Evolutionary conservation across 2,113 vertebrate genomes (phyloP), one percentile per base, ranked within the genome.

Genomic region (Mormyrus iriodes): DNA sequence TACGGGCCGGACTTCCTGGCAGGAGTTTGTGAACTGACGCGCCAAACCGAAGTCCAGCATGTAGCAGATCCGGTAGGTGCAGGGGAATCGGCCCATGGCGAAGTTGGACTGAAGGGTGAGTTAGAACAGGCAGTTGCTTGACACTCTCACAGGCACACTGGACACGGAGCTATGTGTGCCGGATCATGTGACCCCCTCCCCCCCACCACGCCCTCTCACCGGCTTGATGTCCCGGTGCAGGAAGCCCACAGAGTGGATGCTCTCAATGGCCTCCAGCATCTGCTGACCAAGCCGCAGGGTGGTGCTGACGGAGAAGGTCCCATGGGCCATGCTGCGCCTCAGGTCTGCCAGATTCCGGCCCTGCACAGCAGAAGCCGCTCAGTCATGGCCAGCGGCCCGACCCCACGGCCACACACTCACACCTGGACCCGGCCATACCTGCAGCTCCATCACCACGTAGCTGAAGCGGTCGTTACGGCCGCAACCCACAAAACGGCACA

Each of bases 21-120:
- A 97, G 53, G 98, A 98, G 95, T 98, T 99, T 92, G 98, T 99
- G 93, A 98, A 99, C 88, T 99, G 98, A 39, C 98, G 96, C 51
- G 98, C 98, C 95, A 99, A 96, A 93, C 98, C 98, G 92, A 99
- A 99, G 94, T 99, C 98, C 88, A 99, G 97, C 98, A 99, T 99
- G 88, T 96, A 99, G 95, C 98, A 99, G 92, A 98, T 99, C 93
- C 98, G 97, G 94, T 97, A 99, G 21, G 98, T 99, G 92, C 95
- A 99, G 90, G 96, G 95, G 92, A 99, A 97, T 91, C 98, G 96
- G 73, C 98, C 98, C 98, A 99, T 99, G 13, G 98, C 98, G 79
- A 99, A 99, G 93, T 99, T 99, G 7, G 98, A 99, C 98, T 99
- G 90, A 91, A 91, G 91, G 21, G 82, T 27, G 90, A 85, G 4